Conservation (phyloP, 1,140 invertebrate species). For the Leptoteleia sp. region DNA sequence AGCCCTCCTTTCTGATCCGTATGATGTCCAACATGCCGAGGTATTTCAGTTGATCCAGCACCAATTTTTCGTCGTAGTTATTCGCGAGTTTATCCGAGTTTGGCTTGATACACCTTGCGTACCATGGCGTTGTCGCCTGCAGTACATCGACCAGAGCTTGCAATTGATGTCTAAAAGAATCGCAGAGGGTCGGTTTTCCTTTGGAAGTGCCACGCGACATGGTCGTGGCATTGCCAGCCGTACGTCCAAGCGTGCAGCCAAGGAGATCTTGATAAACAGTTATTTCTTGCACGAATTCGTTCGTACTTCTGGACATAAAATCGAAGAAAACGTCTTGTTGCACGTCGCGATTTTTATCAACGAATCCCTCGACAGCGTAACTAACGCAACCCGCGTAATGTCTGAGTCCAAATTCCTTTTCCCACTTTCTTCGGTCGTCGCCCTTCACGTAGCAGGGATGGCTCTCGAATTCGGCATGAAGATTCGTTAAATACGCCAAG, state of each 20-base stretch:
- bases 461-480: slow-evolving; percentile 93
- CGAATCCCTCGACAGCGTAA: slow-evolving; percentile 95
- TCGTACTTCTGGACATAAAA: slow-evolving; percentile 92
- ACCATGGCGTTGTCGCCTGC: slow-evolving; percentile 96
- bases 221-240: slow-evolving; percentile 82
- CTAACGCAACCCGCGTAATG: slow-evolving; percentile 98
- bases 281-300: slow-evolving; percentile 94
- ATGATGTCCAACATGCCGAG: slow-evolving; percentile 98
- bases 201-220: slow-evolving; percentile 93
- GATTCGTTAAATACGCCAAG: slow-evolving; percentile 92
- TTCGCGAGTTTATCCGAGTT: slow-evolving; percentile 93
- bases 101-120: slow-evolving; percentile 97
- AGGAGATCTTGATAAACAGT: slow-evolving; percentile 88
- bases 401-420: slow-evolving; percentile 93
- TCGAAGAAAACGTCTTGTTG: slow-evolving; percentile 98
- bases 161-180: slow-evolving; percentile 95
- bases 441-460: slow-evolving; percentile 94
- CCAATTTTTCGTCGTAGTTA: slow-evolving; percentile 90
- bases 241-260: slow-evolving; percentile 74
- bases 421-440: slow-evolving; percentile 92
- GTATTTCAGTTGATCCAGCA: slow-evolving; percentile 94
- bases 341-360: slow-evolving; percentile 98
- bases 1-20: slow-evolving; percentile 95
- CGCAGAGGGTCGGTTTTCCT: slow-evolving; percentile 95
- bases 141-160: slow-evolving; percentile 95